Base-by-base conservation (phyloP, 2,113 vertebrate species). In the Zingel zingel region DNA sequence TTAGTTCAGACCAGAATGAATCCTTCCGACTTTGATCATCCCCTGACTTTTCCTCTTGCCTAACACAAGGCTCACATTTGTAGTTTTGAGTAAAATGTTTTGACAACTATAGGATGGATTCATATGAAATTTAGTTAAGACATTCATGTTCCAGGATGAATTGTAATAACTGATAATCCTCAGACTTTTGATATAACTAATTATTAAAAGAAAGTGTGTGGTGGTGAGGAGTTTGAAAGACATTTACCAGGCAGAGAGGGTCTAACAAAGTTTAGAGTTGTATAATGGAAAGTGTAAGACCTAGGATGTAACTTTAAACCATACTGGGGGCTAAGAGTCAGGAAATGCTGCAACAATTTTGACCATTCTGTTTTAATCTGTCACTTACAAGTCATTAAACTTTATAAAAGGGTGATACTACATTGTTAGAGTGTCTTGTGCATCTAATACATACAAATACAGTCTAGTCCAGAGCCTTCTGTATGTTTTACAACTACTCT, bases 401-500 rank as follows among this genome's bases (percentile, higher is more conserved):
- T n/a, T 69, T 33, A 51, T 12, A 3, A 1, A 69, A 30, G 48
- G 45, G 33, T 11, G 47, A 57, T 65, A 56, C 23, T 21, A n/a
- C 21, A 47, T 14, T 56, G 15, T 9, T 27, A 10, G 50, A 7
- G 6, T 33, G 12, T 16, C 30, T 43, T 56, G 27, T 62, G 14
- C n/a, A 51, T 27, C 16, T n/a, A 43, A 43, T n/a, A 21, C 36
- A 36, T 15, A 15, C 21, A 15, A 6, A 54, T 36, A 6, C 5
- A 56, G 11, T 56, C 25, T 33, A 6, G 6, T 45, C 14, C 71
- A 58, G 64, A 25, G 43, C n/a, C 72, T 45, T 48, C 15, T 56
- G 39, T 10, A 18, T 11, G 45, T 77, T 75, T 70, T n/a, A 83
- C 67, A 79, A 50, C 54, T 73, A 23, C 53, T 57, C 78, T 66